phyloP scores from a whole-genome alignment of 1,140 invertebrate species.

The Zaprionus africanus region DNA sequence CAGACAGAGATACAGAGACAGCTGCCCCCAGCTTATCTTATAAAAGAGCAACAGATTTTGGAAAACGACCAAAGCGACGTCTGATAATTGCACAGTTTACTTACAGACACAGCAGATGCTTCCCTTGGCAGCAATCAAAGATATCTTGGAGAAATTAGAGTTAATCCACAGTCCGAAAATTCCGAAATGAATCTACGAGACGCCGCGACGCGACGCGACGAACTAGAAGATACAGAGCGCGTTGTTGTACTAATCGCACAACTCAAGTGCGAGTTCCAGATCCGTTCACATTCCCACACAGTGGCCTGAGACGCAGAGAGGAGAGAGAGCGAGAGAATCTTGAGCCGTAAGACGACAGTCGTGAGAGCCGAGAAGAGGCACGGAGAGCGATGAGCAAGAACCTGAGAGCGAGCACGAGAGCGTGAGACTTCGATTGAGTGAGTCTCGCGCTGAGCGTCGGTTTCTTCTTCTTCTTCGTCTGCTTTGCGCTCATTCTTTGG shows the following conservation, averaged over 20 bases:
- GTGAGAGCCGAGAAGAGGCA: not conserved
- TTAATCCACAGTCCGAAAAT: slow-evolving; percentile 56
- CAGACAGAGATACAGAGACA: slow-evolving; percentile 15
- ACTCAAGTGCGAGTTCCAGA: slow-evolving; percentile 31
- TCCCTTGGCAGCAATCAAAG: slow-evolving; percentile 65
- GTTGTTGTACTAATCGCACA: slow-evolving; percentile 62
- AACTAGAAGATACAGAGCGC: slow-evolving; percentile 68
- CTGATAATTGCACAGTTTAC: slow-evolving; percentile 62
- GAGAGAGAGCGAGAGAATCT: slow-evolving; percentile 35
- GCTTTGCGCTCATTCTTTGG: slow-evolving; percentile 29
- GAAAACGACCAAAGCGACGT: slow-evolving; percentile 30
- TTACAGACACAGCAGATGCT: slow-evolving; percentile 45
- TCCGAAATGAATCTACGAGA: slow-evolving; percentile 35
- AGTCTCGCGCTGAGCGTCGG: not conserved
- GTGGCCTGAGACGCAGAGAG: slow-evolving; percentile 42
- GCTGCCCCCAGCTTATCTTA: slow-evolving; percentile 30
- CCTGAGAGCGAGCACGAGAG: slow-evolving; percentile 28
- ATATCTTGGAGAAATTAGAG: slow-evolving; percentile 54
- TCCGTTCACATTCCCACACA: slow-evolving; percentile 29
- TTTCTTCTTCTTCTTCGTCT: slow-evolving; percentile 15
- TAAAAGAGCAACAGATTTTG: slow-evolving; percentile 23
- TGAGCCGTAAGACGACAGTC: slow-evolving; percentile 2
- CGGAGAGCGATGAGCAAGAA: slow-evolving; percentile 14
- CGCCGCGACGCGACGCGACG: slow-evolving; percentile 40
- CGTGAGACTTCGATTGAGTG: not conserved